A percentile compares a stretch with the other conserved stretches of the same genome.
phyloP scores from a whole-genome alignment of 2,888 invertebrate species.

The Zonitis immaculata region DNA sequence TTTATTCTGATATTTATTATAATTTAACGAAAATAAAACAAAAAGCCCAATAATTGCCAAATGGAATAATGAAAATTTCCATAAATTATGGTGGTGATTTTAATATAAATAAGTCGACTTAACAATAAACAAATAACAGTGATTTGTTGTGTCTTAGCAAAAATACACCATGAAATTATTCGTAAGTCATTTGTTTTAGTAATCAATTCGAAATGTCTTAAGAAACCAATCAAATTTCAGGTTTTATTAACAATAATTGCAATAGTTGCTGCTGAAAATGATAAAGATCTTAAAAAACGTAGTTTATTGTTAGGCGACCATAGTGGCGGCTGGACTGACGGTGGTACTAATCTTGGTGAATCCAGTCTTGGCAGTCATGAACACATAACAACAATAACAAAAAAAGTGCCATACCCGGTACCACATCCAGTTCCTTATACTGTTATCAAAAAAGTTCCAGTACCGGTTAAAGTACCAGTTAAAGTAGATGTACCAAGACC shows the following conservation, averaged over 20 bases:
- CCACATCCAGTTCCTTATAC: slow-evolving; percentile 53
- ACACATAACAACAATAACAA: slow-evolving; percentile 31
- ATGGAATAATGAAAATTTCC: no score
- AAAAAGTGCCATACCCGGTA: slow-evolving; percentile 46
- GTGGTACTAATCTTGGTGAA: slow-evolving; percentile 17
- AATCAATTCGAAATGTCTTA: neutral
- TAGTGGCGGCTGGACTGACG: slow-evolving; percentile 17
- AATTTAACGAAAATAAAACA: slow-evolving; percentile 3
- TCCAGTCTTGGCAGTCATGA: slow-evolving; percentile 2
- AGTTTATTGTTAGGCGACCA: slow-evolving; percentile 24
- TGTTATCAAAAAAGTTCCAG: slow-evolving; percentile 51
- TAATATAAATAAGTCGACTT: slow-evolving; percentile 19
- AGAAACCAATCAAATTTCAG: no score
- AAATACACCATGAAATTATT: slow-evolving; percentile 24
- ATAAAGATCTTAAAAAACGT: slow-evolving; percentile 28
- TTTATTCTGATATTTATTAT: no score
- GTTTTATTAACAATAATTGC: slow-evolving; percentile 5
- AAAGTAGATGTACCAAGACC: slow-evolving; percentile 44
- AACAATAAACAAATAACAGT: slow-evolving; percentile 11
- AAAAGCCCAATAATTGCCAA: slow-evolving; percentile 15
- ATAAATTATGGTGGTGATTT: slow-evolving; percentile 22
- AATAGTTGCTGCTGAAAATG: slow-evolving; percentile 14
- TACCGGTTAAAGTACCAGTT: slow-evolving; percentile 51
- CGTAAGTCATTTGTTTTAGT: slow-evolving; percentile 18
- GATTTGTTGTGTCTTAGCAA: slow-evolving; percentile 3